phyloP scores from a whole-genome alignment of 2,113 vertebrate genomes.

The Oceanites oceanicus region DNA sequence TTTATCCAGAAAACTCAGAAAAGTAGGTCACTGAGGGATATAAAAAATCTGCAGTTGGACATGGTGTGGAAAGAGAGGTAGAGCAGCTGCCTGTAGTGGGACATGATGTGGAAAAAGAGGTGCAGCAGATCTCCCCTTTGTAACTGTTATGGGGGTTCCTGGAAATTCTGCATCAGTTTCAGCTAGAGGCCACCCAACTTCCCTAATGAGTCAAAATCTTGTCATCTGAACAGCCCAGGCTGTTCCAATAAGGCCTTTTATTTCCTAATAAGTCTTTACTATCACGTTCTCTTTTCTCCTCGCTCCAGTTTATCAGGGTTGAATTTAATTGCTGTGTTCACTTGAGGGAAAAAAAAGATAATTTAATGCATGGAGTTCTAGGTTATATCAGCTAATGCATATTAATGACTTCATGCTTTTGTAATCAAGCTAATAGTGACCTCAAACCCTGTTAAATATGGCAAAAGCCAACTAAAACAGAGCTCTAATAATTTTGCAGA shows the following conservation, averaged over 20 bases:
- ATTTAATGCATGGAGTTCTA: not conserved
- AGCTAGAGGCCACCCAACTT: not conserved
- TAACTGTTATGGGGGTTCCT: not conserved
- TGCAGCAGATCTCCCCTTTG: not conserved
- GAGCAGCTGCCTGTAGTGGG: not conserved
- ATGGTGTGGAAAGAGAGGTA: not conserved
- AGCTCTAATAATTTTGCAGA: not conserved
- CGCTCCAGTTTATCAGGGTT: not conserved
- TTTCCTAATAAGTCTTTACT: not conserved
- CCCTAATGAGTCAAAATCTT: not conserved
- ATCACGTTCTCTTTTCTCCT: not conserved
- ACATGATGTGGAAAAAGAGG: not conserved
- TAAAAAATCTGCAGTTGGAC: not conserved
- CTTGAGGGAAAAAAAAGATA: not conserved
- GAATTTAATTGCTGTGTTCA: conserved; percentile 22
- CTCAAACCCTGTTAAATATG: not conserved
- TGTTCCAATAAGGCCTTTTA: not conserved
- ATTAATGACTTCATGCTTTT: conserved; percentile 30
- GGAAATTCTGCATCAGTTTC: not conserved
- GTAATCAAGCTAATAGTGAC: conserved; percentile 34
- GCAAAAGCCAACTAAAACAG: conserved; percentile 5
- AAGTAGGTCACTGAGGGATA: not conserved
- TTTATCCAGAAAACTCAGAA: not conserved
- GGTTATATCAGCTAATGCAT: not conserved
- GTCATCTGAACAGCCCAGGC: not conserved